Evolutionary conservation across 35 echinoderm and acorn worm species (phyloP), one percentile per base, ranked within the genome.

Genomic region (Stichopus chloronotus): DNA sequence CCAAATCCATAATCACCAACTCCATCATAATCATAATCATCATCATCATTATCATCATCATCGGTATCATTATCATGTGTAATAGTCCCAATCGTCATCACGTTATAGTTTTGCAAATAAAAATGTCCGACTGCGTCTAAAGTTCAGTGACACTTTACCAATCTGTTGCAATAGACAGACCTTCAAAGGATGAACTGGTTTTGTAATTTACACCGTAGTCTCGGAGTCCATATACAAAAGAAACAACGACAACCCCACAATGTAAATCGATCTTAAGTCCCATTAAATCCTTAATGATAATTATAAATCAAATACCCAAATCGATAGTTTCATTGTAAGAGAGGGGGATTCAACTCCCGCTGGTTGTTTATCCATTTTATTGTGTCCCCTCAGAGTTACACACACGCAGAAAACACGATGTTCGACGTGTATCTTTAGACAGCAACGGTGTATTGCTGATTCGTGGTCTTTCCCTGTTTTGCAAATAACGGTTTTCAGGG

Each of bases 241-340:
- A 19, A 65, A 43, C 30, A 65, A 65, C 19, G 61, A 11, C 7
- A 43, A 43, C 61, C 61, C 61, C 52, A 53, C 80, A 55, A 56
- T 43, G 17, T 16, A 24, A 16, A 83, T 83, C 80, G 55, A 83
- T 78, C 23, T 21, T 21, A 21, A 83, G 80, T 83, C 80, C 55
- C 12, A 25, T 53, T 52, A 25, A 82, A 82, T 54, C 16, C 79
- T 11, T 82, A 56, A 83, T 56, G 19, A 56, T 83, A 83, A 83
- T 83, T 83, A 83, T 52, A 43, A 56, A 83, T 16, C 55, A 83
- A 83, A 83, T 56, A 83, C 43, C 19, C 80, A 24, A 43, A 83
- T 83, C 80, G 80, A 83, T 83, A 52, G 5, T 55, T 53, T 52
- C 80, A 20, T 54, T 83, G 80, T 55, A 7, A 56, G 14, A 43